Evolutionary conservation across 2,888 invertebrate species (phyloP), one percentile per base, ranked within the genome.

Genomic region (Chamaedrilus cognettii): DNA sequence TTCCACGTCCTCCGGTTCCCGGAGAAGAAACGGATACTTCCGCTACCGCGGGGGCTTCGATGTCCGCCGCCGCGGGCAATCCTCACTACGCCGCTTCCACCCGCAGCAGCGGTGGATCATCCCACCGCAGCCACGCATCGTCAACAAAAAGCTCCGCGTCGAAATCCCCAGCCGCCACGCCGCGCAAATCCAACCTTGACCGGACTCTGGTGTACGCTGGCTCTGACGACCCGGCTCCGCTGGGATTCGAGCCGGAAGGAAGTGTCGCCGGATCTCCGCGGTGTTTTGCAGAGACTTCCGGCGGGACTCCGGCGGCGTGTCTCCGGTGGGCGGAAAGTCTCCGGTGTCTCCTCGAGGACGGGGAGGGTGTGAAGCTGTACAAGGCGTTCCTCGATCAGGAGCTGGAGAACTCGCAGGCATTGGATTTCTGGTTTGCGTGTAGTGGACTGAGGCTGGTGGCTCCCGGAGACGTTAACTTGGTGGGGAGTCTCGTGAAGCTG

Each of bases 261-360:
- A 85, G 86, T 75, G 86, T 85, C 65, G 84, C 85, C 19, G 81
- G 80, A 73, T 84, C 85, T 15, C 81, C 83, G 7, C 81, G 80
- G 2, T 81, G 80, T 1, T 83, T 80, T 66, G 78, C 79, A 34
- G 83, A 83, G 72, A 81, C 79, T 72, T 77, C 79, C 71, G 64
- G 63, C 52, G 67, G 67, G 33, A 78, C 82, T 88, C 77, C 90
- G 90, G 76, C 88, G 90, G 58, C 50, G 30, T 94, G 91, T 86
- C 87, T 93, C 79, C 90, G 91, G 82, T 96, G 96, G 96, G 93
- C 95, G 58, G 88, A 90, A 77, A 91, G 90, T 78, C 87, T 96
- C 79, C 90, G 90, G 82, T 88, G 90, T 80, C 87, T 96, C 76
- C 88, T 96, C 77, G 90, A 91, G 56, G 96, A 96, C 86, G 89